phyloP scores from a whole-genome alignment of 2,797 vertebrate genomes.

The Rhynchonycteris naso region DNA sequence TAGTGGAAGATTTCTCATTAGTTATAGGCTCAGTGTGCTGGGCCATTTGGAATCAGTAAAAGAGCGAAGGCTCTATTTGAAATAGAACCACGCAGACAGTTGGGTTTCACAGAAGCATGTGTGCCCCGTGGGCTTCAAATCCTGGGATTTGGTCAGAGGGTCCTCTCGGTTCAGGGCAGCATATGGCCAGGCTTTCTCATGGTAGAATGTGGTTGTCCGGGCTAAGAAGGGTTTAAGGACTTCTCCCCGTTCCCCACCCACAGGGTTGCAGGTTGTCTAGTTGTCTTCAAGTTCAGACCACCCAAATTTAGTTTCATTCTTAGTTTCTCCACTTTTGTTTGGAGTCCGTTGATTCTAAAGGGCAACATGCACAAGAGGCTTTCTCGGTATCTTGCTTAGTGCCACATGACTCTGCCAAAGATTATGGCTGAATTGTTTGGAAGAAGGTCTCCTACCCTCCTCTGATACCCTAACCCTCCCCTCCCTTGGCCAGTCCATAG shows the following conservation, averaged over 20 bases:
- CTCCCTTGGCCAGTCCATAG: not conserved
- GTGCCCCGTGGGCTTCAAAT: not conserved
- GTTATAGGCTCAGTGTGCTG: slow-evolving; percentile 29
- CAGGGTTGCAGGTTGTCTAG: not conserved
- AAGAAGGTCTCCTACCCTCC: not conserved
- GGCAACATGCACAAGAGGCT: not conserved
- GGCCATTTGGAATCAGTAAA: slow-evolving; percentile 16
- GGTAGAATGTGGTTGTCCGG: not conserved
- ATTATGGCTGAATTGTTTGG: not conserved
- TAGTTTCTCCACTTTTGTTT: slow-evolving; percentile 3
- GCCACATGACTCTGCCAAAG: not conserved
- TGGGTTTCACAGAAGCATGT: not conserved
- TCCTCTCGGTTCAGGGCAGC: not conserved
- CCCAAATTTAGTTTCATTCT: not conserved
- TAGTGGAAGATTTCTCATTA: slow-evolving; percentile 28
- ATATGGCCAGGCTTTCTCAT: not conserved
- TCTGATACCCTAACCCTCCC: not conserved
- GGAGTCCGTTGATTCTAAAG: not conserved
- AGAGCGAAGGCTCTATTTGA: slow-evolving; percentile 2
- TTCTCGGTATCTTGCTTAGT: not conserved
- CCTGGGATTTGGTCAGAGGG: not conserved
- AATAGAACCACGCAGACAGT: not conserved
- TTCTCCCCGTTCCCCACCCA: not conserved
- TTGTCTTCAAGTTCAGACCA: not conserved
- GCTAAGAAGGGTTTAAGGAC: not conserved